Conservation (phyloP, 2,113 vertebrate genomes). For the Osmerus eperlanus region DNA sequence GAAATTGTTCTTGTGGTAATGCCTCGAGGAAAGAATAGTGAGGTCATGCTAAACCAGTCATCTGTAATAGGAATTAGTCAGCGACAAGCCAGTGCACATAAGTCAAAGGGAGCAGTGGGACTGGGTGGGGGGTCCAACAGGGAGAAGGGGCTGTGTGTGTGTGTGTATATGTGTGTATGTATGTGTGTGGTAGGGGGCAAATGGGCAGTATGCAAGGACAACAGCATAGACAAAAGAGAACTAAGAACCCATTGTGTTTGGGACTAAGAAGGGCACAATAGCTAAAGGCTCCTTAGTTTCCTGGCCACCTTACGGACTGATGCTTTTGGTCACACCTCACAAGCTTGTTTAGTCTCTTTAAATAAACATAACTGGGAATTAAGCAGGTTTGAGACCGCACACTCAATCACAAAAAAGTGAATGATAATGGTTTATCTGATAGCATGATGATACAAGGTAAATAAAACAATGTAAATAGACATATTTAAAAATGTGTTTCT, state of each 20-base stretch:
- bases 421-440: too few species aligned
- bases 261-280: neutral
- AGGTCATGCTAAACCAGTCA: slow-evolving; percentile 62
- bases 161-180: slow-evolving; percentile 25
- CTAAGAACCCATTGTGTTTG: slow-evolving; percentile 9
- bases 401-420: too few species aligned
- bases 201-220: slow-evolving; percentile 15
- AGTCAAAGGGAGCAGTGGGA: slow-evolving; percentile 62
- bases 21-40: slow-evolving; percentile 53
- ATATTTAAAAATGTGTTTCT: too few species aligned
- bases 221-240: slow-evolving; percentile 1
- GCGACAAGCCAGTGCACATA: slow-evolving; percentile 66
- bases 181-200: slow-evolving; percentile 2
- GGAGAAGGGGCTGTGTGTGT: slow-evolving; percentile 25
- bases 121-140: slow-evolving; percentile 58
- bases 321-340: slow-evolving; percentile 49
- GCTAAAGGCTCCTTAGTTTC: slow-evolving; percentile 10
- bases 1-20: slow-evolving; percentile 37
- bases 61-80: slow-evolving; percentile 68
- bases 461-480: neutral
- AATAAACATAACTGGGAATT: too few species aligned
- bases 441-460: neutral
- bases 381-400: too few species aligned
- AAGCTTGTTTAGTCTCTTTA: neutral
- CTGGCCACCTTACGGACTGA: slow-evolving; percentile 26